Base-by-base conservation (phyloP, 2,888 invertebrate genomes). In the Luperina nickerlii region DNA sequence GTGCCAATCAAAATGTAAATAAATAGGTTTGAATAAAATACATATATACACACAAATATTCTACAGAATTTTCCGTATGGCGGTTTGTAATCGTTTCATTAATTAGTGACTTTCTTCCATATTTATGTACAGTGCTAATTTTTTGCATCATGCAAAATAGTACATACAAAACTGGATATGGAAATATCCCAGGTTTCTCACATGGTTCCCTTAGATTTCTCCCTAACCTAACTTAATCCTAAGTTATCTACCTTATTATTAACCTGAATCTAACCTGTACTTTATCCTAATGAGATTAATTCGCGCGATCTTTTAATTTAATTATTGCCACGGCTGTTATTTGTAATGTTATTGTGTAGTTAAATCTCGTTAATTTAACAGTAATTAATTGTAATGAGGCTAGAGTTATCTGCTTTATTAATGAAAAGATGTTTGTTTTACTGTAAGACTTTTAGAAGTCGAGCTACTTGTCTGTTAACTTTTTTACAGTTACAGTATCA, bases 91-190 rank as follows among this genome's bases (percentile, higher is more conserved):
- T 81, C 32, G 48, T 86, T 75, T 76, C 18, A 27, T 68, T 78
- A 74, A 54, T 75, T 62, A 42, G 76, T 85, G 75, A 78, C 74
- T 86, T 73, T 81, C 67, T 68, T 78, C 81, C 78, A 69, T 81
- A 80, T 76, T 83, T 65, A 86, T 84, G 79, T 88, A 91, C 82
- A 91, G 92, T 94, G 92, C 91, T 91, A 90, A 90, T 89, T 91
- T 96, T 96, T 96, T 97, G 98, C 98, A 97, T 97, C 98, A 98
- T 98, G 98, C 98, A 98, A 98, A 98, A 98, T 98, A 98, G 98
- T 97, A 97, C 97, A 97, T 97, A 97, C 97, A 97, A 97, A 97
- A 97, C 96, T 92, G 96, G 96, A 96, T 95, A 94, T 90, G 84
- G n/a, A 84, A 87, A 91, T 90, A 96, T 96, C 96, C 95, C 92